Base-by-base conservation (phyloP, 2,113 vertebrate genomes). In the Cryptoleucopteryx plumbea region DNA sequence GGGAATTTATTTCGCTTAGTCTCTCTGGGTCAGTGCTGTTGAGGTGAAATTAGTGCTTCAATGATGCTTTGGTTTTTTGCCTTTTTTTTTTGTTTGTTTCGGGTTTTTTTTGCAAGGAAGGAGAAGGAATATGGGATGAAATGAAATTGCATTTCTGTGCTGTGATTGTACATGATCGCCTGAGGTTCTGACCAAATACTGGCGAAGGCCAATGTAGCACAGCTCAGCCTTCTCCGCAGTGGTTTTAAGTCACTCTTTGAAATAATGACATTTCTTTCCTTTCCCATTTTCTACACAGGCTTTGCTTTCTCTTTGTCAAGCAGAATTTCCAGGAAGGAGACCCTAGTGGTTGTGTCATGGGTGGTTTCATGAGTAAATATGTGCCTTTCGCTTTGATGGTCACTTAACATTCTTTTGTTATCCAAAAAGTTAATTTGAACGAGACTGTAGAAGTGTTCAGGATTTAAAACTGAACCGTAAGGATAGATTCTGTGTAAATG, bases 261-360 rank as follows among this genome's bases (percentile, higher is more conserved):
- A 93, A 50, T 45, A 19, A 78, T 65, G 25, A 5, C 47, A 11
- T 38, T 93, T 78, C 50, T 77, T 81, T 47, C 62, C n/a, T 70
- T 56, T 72, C 34, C 40, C 27, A 9, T 70, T 65, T 73, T 84
- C 68, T 88, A 31, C 45, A 25, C 45, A 56, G 66, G 27, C 45
- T 97, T 97, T 95, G 74, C 84, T 81, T 79, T 89, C 86, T 82
- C 59, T 82, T 94, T 95, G 90, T 68, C 84, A 73, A 93, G 47
- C 91, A 93, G 74, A 80, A 75, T 90, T 92, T 72, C 36, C 78
- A 71, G 90, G 65, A 77, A 58, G 74, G 87, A 40, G 32, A 19
- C 71, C 1, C 1, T 59, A 40, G n/a, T 74, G 21, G 32, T 77
- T 45, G 55, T 61, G 50, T 67, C 83, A 40, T 16, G 16, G 13